Percentiles rank a stretch among this genome's conserved stretches.
Evolutionary conservation across 1,140 invertebrate genomes (phyloP).

Genomic region (Hypothenemus hampei): DNA sequence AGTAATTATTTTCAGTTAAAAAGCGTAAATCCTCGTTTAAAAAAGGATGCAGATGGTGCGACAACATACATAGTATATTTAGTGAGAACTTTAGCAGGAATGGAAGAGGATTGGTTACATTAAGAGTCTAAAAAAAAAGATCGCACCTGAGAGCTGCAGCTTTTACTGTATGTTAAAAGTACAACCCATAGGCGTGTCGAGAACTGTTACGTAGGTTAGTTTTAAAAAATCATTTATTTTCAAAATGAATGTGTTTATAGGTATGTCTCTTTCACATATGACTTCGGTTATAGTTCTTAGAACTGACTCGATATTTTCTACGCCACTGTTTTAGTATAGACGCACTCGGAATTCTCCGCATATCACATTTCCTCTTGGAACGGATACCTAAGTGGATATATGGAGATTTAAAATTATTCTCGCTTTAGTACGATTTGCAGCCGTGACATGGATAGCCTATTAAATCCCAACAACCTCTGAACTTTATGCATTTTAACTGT

Average conservation of each 20-base stretch:
- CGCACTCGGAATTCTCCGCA: slow-evolving; percentile 7
- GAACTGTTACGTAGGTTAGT: too few species aligned
- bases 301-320: not conserved
- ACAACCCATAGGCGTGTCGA: too few species aligned
- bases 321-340: slow-evolving; percentile 1
- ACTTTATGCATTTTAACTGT: slow-evolving; percentile 24
- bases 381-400: slow-evolving; percentile 22
- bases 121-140: slow-evolving; percentile 1
- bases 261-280: too few species aligned
- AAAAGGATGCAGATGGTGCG: slow-evolving; percentile 4
- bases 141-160: slow-evolving; percentile 17
- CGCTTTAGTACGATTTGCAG: slow-evolving; percentile 11
- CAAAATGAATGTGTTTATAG: too few species aligned
- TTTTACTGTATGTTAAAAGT: too few species aligned
- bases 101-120: not conserved
- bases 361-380: slow-evolving; percentile 25
- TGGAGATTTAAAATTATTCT: slow-evolving; percentile 27
- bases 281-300: too few species aligned
- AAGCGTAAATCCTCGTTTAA: not conserved
- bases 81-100: too few species aligned
- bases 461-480: slow-evolving; percentile 20
- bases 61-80: not conserved
- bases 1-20: too few species aligned
- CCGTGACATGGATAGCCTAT: slow-evolving; percentile 15
- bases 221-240: too few species aligned